Percentiles rank a stretch among this genome's conserved stretches.
Conservation (phyloP, 2,797 vertebrate species). For the Eutrigla gurnardus region DNA sequence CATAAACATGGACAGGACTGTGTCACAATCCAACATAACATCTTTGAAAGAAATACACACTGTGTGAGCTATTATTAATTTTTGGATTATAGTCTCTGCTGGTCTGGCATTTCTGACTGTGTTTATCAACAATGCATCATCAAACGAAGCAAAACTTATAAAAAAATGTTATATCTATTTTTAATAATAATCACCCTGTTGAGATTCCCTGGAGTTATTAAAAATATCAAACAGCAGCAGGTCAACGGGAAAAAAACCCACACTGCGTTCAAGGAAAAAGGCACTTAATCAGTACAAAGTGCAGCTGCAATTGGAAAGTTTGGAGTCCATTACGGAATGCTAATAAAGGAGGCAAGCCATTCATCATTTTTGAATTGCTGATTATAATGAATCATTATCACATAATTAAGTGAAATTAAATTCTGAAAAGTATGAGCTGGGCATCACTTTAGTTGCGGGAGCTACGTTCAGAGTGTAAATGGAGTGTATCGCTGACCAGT, state of each 20-base stretch:
- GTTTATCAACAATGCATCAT: not conserved
- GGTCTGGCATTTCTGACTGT: not conserved
- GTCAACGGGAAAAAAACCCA: not conserved
- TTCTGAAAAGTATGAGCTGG: not conserved
- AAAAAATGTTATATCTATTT: too few species aligned
- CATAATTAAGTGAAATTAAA: not conserved
- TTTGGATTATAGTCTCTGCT: not conserved
- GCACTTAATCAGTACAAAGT: not conserved
- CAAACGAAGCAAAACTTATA: not conserved
- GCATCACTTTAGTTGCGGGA: not conserved
- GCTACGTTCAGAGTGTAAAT: not conserved
- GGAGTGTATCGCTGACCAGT: not conserved
- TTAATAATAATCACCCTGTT: too few species aligned
- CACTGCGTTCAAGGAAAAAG: constrained; percentile 13
- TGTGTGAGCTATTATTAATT: not conserved
- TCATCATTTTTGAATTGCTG: not conserved
- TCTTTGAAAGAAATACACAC: constrained; percentile 1
- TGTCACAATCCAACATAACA: not conserved
- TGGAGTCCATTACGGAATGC: not conserved
- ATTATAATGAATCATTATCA: not conserved
- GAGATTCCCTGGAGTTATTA: not conserved
- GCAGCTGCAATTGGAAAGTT: not conserved
- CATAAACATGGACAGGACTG: not conserved
- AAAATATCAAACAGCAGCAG: constrained; percentile 15
- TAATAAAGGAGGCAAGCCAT: not conserved